A percentile compares a stretch with the other conserved stretches of the same genome.
phyloP scores from a whole-genome alignment of 2,888 invertebrate species.

The Pristionchus arcanus region DNA sequence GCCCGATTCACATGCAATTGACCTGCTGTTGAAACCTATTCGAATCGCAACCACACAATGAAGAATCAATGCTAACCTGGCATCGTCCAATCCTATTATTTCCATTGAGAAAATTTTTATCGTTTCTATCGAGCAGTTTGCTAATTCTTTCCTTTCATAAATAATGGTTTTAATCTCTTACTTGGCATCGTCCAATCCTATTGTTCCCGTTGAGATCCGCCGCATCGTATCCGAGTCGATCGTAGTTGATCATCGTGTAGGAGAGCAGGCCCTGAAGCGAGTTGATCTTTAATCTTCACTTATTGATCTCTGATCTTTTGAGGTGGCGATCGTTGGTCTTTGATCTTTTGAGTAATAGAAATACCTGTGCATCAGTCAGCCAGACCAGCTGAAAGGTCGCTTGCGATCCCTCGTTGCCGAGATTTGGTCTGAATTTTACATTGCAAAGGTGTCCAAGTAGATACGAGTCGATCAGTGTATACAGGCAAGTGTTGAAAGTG shows the following conservation, averaged over 20 bases:
- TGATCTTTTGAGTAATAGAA: not conserved
- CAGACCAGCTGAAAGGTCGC: constrained; percentile 65
- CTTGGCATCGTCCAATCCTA: constrained; percentile 65
- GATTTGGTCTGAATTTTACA: not conserved
- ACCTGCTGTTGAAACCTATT: not conserved
- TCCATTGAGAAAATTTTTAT: no score
- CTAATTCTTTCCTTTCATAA: no score
- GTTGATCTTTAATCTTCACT: no score
- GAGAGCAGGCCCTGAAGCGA: constrained; percentile 91
- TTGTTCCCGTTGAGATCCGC: constrained; percentile 65
- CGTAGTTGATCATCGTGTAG: constrained; percentile 95
- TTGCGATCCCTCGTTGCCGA: constrained; percentile 83
- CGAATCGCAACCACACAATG: not conserved
- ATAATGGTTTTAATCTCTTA: constrained; percentile 30
- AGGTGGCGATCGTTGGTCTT: no score
- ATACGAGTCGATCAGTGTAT: no score
- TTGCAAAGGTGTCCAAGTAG: no score
- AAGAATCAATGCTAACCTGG: not conserved
- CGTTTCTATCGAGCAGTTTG: no score
- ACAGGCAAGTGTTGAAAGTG: no score
- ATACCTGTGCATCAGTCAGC: constrained; percentile 90
- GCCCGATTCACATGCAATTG: not conserved
- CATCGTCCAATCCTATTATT: constrained; percentile 61
- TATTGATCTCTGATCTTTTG: not conserved
- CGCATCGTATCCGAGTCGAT: constrained; percentile 91